These are phyloP conservation scores for Porites divaricata DNA, from an alignment of 92 coral and sea anemone species.

Conservation along the genomic window DNA sequence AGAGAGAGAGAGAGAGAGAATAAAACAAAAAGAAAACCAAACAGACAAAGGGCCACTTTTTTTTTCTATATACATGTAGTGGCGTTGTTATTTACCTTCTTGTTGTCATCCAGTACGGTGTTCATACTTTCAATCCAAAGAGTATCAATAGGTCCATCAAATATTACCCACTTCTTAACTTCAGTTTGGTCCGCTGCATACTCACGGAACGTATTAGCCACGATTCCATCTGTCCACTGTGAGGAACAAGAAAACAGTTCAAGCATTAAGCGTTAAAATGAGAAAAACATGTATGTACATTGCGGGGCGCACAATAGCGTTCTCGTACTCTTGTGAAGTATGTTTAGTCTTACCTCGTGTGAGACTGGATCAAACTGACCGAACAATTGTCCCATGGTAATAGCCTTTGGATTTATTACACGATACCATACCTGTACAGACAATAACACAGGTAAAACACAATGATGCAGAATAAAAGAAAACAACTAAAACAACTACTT, in stretches of 20 bases:
- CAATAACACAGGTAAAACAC: neutral
- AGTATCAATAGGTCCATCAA: constrained; percentile 99
- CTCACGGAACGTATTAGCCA: constrained; percentile 99
- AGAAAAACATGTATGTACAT: neutral
- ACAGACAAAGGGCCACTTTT: neutral
- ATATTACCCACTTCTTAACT: constrained; percentile 97
- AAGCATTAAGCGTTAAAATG: too few species aligned
- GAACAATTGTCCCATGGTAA: constrained; percentile 99
- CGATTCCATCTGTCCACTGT: constrained; percentile 99
- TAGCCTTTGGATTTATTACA: constrained; percentile 95
- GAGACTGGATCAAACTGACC: constrained; percentile 99
- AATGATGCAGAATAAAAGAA: neutral
- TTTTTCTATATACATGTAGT: neutral
- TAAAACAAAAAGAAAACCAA: neutral
- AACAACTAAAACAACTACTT: too few species aligned
- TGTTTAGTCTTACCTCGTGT: constrained; percentile 77
- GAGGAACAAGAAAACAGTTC: neutral
- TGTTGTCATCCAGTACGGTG: constrained; percentile 98
- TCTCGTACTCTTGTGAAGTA: neutral
- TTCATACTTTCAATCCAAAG: constrained; percentile 99
- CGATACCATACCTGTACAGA: constrained; percentile 85
- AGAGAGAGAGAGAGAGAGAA: neutral
- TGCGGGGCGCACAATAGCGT: neutral
- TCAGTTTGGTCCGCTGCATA: constrained; percentile 98
- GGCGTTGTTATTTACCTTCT: constrained; percentile 69